Base-by-base conservation (phyloP, 1,140 invertebrate species). In the Hetaerina americana region DNA sequence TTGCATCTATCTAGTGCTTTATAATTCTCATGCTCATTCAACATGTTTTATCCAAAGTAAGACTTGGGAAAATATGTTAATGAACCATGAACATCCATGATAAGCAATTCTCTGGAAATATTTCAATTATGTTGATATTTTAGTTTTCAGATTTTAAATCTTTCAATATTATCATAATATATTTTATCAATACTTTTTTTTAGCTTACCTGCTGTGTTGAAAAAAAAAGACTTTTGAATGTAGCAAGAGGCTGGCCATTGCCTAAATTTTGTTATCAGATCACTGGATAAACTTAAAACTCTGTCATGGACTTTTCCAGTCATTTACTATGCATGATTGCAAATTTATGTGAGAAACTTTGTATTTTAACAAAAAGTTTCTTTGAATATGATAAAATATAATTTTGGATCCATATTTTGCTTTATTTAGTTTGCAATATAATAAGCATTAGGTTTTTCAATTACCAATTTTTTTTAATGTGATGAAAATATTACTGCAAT, bases 381-480 rank as follows among this genome's bases (percentile, higher is more conserved):
- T 57, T 57, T 57, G 40, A 57, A 3, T 57, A 57, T 18, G 22
- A 57, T 5, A 57, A 57, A 57, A 57, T 57, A 57, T 57, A 57
- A 57, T 57, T 57, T 57, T 57, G 22, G 22, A 57, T 12, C 1
- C 15, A 57, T 57, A 57, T 57, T 57, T 57, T 57, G 40, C 40
- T 57, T 57, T 57, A 57, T n/a, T 57, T n/a, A 10, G 22, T 57
- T 57, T 57, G 40, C 15, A 57, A 57, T 57, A 18, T 57, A 3
- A n/a, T n/a, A n/a, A 57, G 22, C 22, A n/a, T 57, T 57, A 57
- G 40, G 15, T 57, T 12, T 57, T 57, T 57, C 22, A 12, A 18
- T n/a, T 57, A 5, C 40, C 22, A 75, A 75, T 72, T 73, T 74
- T 73, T 75, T 75, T 73, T 49, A 70, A 70, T 66, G 22, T 31